Evolutionary conservation across 2,888 invertebrate genomes (phyloP).

Genomic region (Ormia ochracea): DNA sequence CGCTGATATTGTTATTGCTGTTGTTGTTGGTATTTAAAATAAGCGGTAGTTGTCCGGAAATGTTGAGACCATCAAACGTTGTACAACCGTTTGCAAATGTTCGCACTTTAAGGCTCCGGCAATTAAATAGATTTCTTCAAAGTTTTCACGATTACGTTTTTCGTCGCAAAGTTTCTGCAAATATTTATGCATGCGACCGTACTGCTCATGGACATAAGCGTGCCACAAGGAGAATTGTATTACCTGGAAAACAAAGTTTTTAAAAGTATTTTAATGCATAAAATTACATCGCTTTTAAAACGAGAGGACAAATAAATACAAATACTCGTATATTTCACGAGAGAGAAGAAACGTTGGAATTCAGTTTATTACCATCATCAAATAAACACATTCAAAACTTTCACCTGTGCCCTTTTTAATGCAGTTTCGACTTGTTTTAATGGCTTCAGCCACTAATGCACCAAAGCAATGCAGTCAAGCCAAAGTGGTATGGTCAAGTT

Average conservation of each 20-base stretch:
- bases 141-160: slow-evolving; percentile 83
- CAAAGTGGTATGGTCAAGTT: neutral
- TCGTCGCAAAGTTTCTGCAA: slow-evolving; percentile 88
- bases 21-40: slow-evolving; percentile 67
- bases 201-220: slow-evolving; percentile 85
- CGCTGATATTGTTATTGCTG: neutral
- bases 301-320: neutral
- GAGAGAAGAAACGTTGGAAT: slow-evolving; percentile 43
- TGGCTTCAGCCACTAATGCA: neutral
- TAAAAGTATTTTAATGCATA: slow-evolving; percentile 15
- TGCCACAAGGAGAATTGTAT: slow-evolving; percentile 90
- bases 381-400: slow-evolving; percentile 61
- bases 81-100: slow-evolving; percentile 71
- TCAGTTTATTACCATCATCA: slow-evolving; percentile 59
- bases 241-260: slow-evolving; percentile 77
- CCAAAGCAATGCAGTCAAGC: neutral
- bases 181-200: slow-evolving; percentile 88
- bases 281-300: slow-evolving; percentile 16
- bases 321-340: slow-evolving; percentile 1
- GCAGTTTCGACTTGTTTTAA: slow-evolving; percentile 43
- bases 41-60: slow-evolving; percentile 75
- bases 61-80: slow-evolving; percentile 71
- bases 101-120: slow-evolving; percentile 71
- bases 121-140: slow-evolving; percentile 73
- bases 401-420: slow-evolving; percentile 57